A percentile compares a stretch with the other conserved stretches of the same genome.
Evolutionary conservation across 2,888 invertebrate species (phyloP).

Genomic region (Rhaphigaster nebulosa): DNA sequence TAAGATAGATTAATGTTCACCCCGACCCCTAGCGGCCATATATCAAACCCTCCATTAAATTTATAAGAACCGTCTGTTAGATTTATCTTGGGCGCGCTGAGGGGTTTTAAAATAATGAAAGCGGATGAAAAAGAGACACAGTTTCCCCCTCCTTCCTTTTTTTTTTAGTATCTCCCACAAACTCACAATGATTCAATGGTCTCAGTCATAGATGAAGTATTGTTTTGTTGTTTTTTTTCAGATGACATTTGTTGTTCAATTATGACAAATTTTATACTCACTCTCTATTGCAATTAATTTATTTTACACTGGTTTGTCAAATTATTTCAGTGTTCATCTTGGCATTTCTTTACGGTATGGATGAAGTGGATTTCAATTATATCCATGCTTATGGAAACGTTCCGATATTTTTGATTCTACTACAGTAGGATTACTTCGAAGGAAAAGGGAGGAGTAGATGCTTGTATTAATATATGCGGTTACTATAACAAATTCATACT

Average conservation of each 20-base stretch:
- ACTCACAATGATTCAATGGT: slow-evolving; percentile 9
- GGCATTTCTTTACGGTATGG: too few species aligned
- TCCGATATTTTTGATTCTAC: too few species aligned
- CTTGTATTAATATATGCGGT: too few species aligned
- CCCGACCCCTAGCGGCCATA: slow-evolving; percentile 53
- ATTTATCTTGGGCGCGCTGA: slow-evolving; percentile 55
- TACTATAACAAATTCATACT: too few species aligned
- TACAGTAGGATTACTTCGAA: too few species aligned
- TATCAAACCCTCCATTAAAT: slow-evolving; percentile 60
- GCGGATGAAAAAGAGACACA: slow-evolving; percentile 50
- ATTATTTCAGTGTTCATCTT: too few species aligned
- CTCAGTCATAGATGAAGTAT: background rate
- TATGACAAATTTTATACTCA: background rate
- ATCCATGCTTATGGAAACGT: too few species aligned
- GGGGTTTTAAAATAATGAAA: slow-evolving; percentile 57
- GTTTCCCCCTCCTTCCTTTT: background rate
- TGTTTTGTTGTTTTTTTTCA: background rate
- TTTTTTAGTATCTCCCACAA: background rate
- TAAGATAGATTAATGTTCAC: slow-evolving; percentile 57
- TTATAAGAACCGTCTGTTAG: slow-evolving; percentile 60
- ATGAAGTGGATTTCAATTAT: too few species aligned
- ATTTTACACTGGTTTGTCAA: too few species aligned
- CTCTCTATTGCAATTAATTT: too few species aligned
- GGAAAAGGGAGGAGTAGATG: too few species aligned
- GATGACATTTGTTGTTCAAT: background rate